Conservation (phyloP, 2,797 vertebrate genomes). For the Pangasius larnaudii region DNA sequence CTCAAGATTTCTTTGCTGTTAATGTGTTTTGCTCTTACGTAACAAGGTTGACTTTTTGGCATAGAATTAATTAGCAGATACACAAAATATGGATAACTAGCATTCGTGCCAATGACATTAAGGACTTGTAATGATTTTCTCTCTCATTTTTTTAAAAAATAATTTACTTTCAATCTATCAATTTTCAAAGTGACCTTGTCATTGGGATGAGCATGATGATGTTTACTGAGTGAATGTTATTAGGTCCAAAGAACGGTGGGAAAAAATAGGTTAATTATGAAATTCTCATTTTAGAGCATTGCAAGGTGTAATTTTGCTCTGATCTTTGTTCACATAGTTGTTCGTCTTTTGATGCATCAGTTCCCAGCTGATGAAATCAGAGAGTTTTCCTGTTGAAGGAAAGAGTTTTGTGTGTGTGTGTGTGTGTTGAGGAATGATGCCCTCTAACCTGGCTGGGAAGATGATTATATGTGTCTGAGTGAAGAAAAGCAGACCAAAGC, state of each 20-base stretch:
- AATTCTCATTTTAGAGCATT: not conserved
- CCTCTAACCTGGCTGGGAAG: not conserved
- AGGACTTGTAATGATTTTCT: not conserved
- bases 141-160: not conserved
- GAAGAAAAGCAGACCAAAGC: not conserved
- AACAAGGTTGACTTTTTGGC: not conserved
- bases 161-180: not conserved
- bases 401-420: not conserved
- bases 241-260: not conserved
- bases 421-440: slow-evolving; percentile 15
- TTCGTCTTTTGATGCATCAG: not conserved
- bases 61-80: not conserved
- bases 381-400: not conserved
- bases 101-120: not conserved
- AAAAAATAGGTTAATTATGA: not conserved
- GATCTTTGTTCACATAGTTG: not conserved
- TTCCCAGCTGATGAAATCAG: not conserved
- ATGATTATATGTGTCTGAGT: not conserved
- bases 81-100: not conserved
- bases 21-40: not conserved
- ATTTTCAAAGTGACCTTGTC: not conserved
- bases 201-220: not conserved
- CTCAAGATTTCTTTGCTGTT: not conserved
- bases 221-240: not conserved
- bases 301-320: not conserved